Percentiles rank a stretch among this genome's conserved stretches.
These are phyloP conservation scores for Drosophila barbarae DNA, from an alignment of 2,888 invertebrate species.

Conservation along the genomic window DNA sequence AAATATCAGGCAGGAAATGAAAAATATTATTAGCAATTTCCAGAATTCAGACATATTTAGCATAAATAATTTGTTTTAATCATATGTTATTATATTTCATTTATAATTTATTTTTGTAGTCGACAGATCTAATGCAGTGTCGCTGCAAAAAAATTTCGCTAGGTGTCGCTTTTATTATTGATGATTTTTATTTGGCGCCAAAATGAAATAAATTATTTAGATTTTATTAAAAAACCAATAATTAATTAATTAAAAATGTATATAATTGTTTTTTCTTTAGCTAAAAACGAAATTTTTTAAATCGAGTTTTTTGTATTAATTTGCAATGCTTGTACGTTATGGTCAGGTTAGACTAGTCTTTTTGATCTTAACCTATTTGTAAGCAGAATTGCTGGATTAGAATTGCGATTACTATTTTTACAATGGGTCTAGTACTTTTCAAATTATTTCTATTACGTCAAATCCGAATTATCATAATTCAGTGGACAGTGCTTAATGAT, in stretches of 20 bases:
- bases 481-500: conserved; percentile 20
- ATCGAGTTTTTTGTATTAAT: too few species aligned
- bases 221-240: too few species aligned
- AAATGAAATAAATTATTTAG: neutral
- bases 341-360: neutral
- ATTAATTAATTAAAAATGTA: too few species aligned
- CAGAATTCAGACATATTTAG: neutral
- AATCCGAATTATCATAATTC: neutral
- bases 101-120: neutral
- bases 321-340: too few species aligned
- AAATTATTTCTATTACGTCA: conserved; percentile 11
- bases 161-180: neutral
- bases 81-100: neutral
- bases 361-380: neutral
- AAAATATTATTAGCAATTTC: neutral
- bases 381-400: neutral
- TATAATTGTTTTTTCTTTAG: too few species aligned
- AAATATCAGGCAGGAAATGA: neutral
- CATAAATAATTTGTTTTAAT: neutral
- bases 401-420: neutral
- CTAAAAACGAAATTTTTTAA: too few species aligned
- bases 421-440: neutral
- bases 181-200: neutral
- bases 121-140: neutral
- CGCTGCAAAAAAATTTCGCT: neutral